Base-by-base conservation (phyloP, 2,113 vertebrate species). In the Vidua chalybeata region DNA sequence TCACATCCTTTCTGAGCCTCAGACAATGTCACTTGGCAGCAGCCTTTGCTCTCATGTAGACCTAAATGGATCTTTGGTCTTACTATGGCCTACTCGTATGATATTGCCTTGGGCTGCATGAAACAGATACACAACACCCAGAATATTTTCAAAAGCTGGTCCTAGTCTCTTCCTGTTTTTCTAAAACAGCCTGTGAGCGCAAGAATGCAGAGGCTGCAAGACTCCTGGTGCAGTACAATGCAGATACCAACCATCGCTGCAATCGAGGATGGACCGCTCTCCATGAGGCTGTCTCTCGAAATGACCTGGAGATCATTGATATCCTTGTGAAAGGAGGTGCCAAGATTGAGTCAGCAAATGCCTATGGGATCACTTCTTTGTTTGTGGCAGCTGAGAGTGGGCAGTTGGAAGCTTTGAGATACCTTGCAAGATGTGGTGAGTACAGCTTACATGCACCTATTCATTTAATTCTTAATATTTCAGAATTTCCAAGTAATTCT, bases 301-400 rank as follows among this genome's bases (percentile, higher is more conserved):
- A 99, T 31, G 99, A 98, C 59, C 72, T 99, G 93, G 98, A 99
- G 85, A 98, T 99, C 77, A 99, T 98, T 31, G 98, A 99, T n/a
- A 98, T 99, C 97, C 97, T 99, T 41, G 71, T 99, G 82, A 97
- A 98, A 75, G 98, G 98, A 1, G 99, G 98, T 5, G 99, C 99
- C 92, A 99, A 99, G 90, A 97, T 98, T 90, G 98, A 97, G 39
- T 88, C 98, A 51, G 95, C 96, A 92, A 99, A 99, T 4, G 89
- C 97, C 59, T 99, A 99, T 0, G 99, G 99, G 87, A 98, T 99
- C 96, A 98, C 98, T 7, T 98, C 99, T 3, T 93, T 99, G 61
- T 99, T 99, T 58, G 98, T 98, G 17, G 99, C 99, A 0, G 99
- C 99, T 67, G 99, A 99, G 96, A 98, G 98, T 7, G 99, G 99